Base-by-base conservation (phyloP, 2,797 vertebrate genomes). In the Bryconaethiops microstoma region DNA sequence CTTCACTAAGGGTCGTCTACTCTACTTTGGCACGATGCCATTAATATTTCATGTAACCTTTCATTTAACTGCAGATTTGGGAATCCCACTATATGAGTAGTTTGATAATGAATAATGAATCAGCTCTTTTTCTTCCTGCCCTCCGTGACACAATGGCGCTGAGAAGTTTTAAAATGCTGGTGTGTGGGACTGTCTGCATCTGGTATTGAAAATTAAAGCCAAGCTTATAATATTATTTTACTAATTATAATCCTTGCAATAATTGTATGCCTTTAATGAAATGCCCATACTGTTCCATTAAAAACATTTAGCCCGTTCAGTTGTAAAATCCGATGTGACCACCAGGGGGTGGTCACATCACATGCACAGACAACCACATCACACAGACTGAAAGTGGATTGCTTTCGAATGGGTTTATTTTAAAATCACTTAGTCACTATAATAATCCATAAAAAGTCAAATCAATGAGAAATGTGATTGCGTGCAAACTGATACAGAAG, bases 81-180 rank as follows among this genome's bases (percentile, higher is more conserved):
- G 9, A 55, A 74, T 74, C 75, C 55, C 59, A 62, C 54, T 42
- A 14, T 55, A 14, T 72, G 45, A 79, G 77, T 74, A 86, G 87
- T 91, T 92, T 90, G 83, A 86, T 80, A 83, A 85, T 92, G 13
- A 88, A 91, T 88, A 48, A 91, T 92, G 92, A 79, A 92, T 91
- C 50, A 50, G 50, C 14, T 63, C 85, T 77, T 78, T 88, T 83
- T 89, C 83, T 17, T n/a, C 80, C 82, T 62, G 63, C 29, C 25
- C 29, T 39, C 63, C 35, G 13, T 39, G 6, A 9, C 8, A 19
- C 29, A 40, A 19, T 40, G 35, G 13, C 25, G 62, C n/a, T 14
- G 7, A 25, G 42, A 39, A 23, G 1, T n/a, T 40, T 19, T 17
- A 65, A 4, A 10, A 17, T n/a, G 35, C 48, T 16, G 10, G 13